These are phyloP conservation scores for Bimastos eiseni DNA, from an alignment of 2,888 invertebrate genomes.

Conservation along the genomic window DNA sequence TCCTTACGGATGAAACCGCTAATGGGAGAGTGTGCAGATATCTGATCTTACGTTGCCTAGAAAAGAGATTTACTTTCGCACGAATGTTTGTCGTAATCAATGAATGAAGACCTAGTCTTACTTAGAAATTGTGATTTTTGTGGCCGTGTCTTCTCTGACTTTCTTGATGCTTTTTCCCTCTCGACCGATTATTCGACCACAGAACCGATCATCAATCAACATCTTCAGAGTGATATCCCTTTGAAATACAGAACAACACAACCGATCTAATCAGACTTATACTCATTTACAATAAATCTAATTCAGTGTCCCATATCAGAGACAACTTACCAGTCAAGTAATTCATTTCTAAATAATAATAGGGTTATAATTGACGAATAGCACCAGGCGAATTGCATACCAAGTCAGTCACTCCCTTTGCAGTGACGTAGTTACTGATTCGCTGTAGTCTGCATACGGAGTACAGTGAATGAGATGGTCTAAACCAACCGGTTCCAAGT, in stretches of 20 bases:
- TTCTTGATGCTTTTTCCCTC: constrained; percentile 95
- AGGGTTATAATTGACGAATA: no score
- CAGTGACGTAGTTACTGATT: no score
- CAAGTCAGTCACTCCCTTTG: no score
- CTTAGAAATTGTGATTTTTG: constrained; percentile 91
- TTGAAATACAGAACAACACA: neutral
- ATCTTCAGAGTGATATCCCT: constrained; percentile 79
- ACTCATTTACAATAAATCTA: neutral
- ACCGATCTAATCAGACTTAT: neutral
- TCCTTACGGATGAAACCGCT: neutral
- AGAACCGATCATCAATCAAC: constrained; percentile 93
- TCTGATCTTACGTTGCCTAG: neutral
- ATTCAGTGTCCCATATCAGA: neutral
- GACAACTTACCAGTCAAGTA: no score
- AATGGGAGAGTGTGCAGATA: neutral
- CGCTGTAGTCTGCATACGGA: no score
- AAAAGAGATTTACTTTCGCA: neutral
- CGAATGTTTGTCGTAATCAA: neutral
- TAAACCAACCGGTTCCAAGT: no score
- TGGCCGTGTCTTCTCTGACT: constrained; percentile 96
- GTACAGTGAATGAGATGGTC: no score
- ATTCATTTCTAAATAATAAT: no score
- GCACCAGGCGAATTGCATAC: no score
- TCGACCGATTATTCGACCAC: constrained; percentile 96
- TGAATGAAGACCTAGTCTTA: constrained; percentile 53